A percentile compares a stretch with the other conserved stretches of the same genome.
Evolutionary conservation across 1,140 invertebrate genomes (phyloP).

Genomic region (Pseudomyrmex gracilis): DNA sequence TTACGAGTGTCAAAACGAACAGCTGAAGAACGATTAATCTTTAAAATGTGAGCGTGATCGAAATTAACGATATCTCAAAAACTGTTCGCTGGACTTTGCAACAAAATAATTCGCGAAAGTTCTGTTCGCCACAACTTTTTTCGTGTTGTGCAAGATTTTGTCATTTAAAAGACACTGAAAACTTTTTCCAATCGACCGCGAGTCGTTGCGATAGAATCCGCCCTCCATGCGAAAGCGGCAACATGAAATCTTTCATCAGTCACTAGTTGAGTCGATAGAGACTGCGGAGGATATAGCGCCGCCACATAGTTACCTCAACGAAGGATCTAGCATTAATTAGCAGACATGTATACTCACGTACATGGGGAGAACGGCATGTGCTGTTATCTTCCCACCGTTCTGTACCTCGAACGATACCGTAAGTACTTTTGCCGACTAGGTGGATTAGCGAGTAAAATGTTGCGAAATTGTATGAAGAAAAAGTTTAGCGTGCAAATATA

Average conservation of each 20-base stretch:
- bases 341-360: slow-evolving; percentile 82
- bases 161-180: background rate
- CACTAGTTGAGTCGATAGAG: slow-evolving; percentile 2
- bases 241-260: slow-evolving; percentile 25
- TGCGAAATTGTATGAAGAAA: background rate
- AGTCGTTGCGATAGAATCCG: slow-evolving; percentile 14
- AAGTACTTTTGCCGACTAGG: slow-evolving; percentile 71
- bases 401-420: slow-evolving; percentile 83
- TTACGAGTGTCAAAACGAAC: background rate
- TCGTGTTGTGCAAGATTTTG: background rate
- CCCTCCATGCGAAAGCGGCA: background rate
- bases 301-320: slow-evolving; percentile 13
- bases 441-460: background rate
- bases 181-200: slow-evolving; percentile 29
- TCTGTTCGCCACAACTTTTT: background rate
- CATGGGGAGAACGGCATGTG: slow-evolving; percentile 84
- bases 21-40: background rate
- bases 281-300: slow-evolving; percentile 30
- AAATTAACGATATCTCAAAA: slow-evolving; percentile 18
- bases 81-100: background rate
- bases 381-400: slow-evolving; percentile 82
- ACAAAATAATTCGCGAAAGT: slow-evolving; percentile 14
- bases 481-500: too few relatives aligned
- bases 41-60: background rate
- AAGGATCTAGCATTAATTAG: slow-evolving; percentile 69